Percentiles rank a stretch among this genome's conserved stretches.
These are phyloP conservation scores for Discoglossus pictus DNA, from an alignment of 2,797 vertebrate species.

Conservation along the genomic window DNA sequence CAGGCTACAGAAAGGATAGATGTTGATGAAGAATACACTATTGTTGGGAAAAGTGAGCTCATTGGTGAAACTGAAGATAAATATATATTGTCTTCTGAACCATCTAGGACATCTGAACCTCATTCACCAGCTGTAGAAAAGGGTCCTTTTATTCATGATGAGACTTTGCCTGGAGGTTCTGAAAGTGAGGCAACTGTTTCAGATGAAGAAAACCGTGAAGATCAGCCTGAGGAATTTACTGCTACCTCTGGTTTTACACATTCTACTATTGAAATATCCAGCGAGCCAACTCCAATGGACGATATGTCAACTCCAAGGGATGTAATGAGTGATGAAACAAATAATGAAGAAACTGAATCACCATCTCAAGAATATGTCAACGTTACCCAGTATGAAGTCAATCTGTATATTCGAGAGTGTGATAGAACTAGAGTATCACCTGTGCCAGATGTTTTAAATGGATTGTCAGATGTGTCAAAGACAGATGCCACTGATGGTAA, in stretches of 20 bases:
- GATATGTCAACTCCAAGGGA: conserved; percentile 92
- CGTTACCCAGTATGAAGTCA: conserved; percentile 74
- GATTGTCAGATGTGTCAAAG: conserved; percentile 79
- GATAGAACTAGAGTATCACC: conserved; percentile 73
- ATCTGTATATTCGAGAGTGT: conserved; percentile 72
- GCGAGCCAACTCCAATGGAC: conserved; percentile 90
- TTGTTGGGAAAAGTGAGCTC: conserved; percentile 70
- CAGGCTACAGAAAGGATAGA: conserved; percentile 63
- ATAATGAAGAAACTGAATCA: conserved; percentile 85
- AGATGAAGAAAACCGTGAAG: conserved; percentile 88
- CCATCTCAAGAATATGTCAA: conserved; percentile 83
- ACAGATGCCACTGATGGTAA: conserved; percentile 90
- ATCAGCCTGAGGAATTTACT: conserved; percentile 85
- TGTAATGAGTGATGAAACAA: conserved; percentile 87
- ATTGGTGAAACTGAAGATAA: conserved; percentile 64
- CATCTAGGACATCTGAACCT: conserved; percentile 74
- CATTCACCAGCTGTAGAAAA: conserved; percentile 77
- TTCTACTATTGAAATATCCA: conserved; percentile 91
- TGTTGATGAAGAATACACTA: conserved; percentile 66
- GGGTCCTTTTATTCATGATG: conserved; percentile 82
- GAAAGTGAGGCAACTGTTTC: conserved; percentile 85
- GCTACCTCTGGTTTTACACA: conserved; percentile 86
- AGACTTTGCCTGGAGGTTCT: conserved; percentile 80
- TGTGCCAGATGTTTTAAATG: conserved; percentile 71
- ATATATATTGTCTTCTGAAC: conserved; percentile 63